Evolutionary conservation across 2,888 invertebrate genomes (phyloP), one percentile per base, ranked within the genome.

Genomic region (Habrosyne pyritoides): DNA sequence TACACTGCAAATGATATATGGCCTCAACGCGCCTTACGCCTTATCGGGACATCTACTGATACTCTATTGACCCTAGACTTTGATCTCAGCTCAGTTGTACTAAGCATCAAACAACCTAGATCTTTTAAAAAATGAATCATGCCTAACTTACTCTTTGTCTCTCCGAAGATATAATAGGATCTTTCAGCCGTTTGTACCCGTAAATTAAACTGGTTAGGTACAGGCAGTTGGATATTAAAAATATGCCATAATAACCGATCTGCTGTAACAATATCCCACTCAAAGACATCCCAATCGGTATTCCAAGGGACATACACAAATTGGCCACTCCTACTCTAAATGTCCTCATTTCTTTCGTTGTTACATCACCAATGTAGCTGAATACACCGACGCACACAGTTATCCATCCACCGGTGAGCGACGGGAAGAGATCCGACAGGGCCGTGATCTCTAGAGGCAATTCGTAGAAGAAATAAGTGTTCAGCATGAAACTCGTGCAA

Each of bases 351-450:
- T 94, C 93, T 66, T 92, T 91, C 24, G 91, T 91, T 2, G 94
- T 93, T 59, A 94, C 92, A 69, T 94, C 94, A 71, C 94, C 93
- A 46, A 95, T 92, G 76, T 95, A 95, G 75, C 94, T 94, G 88
- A 94, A 93, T 67, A 94, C 91, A 64, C 94, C 93, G 71, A 94
- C 93, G 73, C 94, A 93, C 83, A 94, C 93, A 50, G 93, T 93
- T 68, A 93, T 93, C 93, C 93, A 93, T 51, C 94, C 93, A 47
- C 94, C 94, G 51, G 93, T 91, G 56, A 94, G 66, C 47, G 94
- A 93, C 62, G 93, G 93, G 69, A 94, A 93, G 53, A 93, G 81
- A 72, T 94, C 94, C 28, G 91, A 90, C 50, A 94, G 84, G 55
- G 93, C 93, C 69, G 93, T 93, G 64, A 93, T 77, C 83, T 94